phyloP scores from a whole-genome alignment of 2,797 vertebrate genomes.

The Podarcis siculus region DNA sequence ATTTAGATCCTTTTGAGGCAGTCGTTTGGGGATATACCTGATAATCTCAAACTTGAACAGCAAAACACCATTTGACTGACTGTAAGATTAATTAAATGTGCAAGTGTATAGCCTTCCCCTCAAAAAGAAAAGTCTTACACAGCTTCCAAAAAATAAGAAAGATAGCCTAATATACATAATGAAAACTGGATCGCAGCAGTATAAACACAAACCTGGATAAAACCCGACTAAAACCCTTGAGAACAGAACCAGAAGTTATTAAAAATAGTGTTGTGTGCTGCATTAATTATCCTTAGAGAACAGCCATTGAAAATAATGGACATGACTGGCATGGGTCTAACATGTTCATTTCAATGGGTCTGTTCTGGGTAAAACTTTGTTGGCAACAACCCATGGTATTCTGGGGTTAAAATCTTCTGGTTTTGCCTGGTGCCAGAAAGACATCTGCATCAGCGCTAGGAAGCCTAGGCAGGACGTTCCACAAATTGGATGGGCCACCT shows the following conservation, averaged over 20 bases:
- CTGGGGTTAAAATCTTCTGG: background rate
- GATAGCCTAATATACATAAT: background rate
- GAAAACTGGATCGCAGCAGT: background rate
- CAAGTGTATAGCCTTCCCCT: background rate
- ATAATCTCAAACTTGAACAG: background rate
- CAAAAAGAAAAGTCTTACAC: background rate
- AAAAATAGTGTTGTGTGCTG: too few species aligned
- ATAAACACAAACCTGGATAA: too few species aligned
- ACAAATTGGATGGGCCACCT: background rate
- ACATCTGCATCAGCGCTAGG: background rate
- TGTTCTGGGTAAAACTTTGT: background rate
- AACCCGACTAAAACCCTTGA: too few species aligned
- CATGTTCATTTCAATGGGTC: too few species aligned
- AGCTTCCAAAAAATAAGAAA: background rate
- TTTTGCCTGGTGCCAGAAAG: background rate
- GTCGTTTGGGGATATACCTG: background rate
- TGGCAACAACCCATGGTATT: background rate
- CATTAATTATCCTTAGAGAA: too few species aligned
- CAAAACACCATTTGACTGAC: slow-evolving; percentile 21
- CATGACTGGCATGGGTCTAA: too few species aligned
- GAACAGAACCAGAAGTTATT: too few species aligned
- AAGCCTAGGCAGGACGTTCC: background rate
- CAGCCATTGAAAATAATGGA: too few species aligned
- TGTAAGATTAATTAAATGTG: slow-evolving; percentile 1
- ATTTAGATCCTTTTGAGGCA: background rate